Conservation (phyloP, 1,140 invertebrate genomes). For the Helicoverpa zea region DNA sequence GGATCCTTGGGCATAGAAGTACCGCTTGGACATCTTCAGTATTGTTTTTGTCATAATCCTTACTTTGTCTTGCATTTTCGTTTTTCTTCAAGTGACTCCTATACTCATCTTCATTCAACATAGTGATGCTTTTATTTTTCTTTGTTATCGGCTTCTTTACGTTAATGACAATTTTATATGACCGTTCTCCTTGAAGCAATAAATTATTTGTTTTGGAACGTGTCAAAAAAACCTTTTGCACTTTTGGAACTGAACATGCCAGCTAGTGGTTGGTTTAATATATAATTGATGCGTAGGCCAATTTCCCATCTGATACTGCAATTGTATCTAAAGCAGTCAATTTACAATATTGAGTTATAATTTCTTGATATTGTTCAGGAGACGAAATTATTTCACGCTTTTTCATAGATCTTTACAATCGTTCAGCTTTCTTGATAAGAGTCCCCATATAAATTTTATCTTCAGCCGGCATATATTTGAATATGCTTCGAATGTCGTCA, state of each 20-base stretch:
- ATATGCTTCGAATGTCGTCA: too few relatives aligned
- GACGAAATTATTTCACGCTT: not conserved
- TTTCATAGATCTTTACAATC: too few relatives aligned
- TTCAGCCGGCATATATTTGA: too few relatives aligned
- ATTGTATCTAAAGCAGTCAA: not conserved
- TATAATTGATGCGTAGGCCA: conserved; percentile 4
- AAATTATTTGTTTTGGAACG: conserved; percentile 9
- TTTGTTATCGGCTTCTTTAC: too few relatives aligned
- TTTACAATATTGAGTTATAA: conserved; percentile 1
- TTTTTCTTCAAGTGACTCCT: too few relatives aligned
- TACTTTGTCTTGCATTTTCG: too few relatives aligned
- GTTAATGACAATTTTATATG: not conserved
- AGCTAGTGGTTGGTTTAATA: conserved; percentile 16
- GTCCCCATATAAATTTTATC: too few relatives aligned
- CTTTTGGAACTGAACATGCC: conserved; percentile 16
- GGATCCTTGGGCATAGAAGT: not conserved
- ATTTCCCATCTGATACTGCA: not conserved
- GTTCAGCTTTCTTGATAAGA: too few relatives aligned
- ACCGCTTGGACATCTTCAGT: not conserved
- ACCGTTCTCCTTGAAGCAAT: conserved; percentile 5
- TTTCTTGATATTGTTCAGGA: not conserved
- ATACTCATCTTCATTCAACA: too few relatives aligned
- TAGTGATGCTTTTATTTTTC: too few relatives aligned
- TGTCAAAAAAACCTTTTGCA: conserved; percentile 14
- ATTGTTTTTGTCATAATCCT: too few relatives aligned